Conservation (phyloP, 2,113 vertebrate genomes). For the Perognathus longimembris region DNA sequence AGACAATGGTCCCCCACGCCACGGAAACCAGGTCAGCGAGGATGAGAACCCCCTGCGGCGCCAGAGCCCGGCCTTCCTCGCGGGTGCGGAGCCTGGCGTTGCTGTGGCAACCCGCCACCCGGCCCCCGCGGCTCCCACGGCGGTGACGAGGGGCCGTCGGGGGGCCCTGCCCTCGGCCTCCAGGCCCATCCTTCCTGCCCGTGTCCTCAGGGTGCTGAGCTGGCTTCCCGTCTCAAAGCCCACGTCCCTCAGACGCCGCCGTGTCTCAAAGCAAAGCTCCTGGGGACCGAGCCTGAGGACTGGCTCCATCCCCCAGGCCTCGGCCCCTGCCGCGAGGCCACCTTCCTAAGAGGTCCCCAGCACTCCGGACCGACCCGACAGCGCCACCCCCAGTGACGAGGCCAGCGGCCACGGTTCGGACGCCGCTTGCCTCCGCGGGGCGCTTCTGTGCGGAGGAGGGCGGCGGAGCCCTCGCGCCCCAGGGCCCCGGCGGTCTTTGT, state of each 20-base stretch:
- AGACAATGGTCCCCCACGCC: background rate
- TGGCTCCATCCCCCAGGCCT: background rate
- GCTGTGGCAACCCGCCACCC: slow-evolving; percentile 3
- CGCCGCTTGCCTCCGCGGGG: background rate
- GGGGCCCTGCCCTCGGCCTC: background rate
- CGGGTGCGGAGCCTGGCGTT: background rate
- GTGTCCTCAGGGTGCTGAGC: background rate
- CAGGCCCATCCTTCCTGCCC: fast-evolving
- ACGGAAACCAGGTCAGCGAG: slow-evolving; percentile 33
- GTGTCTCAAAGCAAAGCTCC: background rate
- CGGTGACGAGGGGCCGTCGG: background rate
- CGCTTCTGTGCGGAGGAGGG: no score
- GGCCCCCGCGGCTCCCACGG: no score
- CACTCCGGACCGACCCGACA: no score
- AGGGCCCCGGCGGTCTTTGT: no score
- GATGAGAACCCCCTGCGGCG: background rate
- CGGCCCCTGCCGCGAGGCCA: background rate
- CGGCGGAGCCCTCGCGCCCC: no score
- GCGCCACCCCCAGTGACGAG: no score
- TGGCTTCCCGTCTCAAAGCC: background rate
- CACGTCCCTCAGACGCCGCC: fast-evolving
- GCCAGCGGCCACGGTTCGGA: fast-evolving
- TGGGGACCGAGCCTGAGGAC: no score
- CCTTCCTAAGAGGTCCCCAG: background rate
- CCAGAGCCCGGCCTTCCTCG: background rate